Percentiles rank a stretch among this genome's conserved stretches.
phyloP scores from a whole-genome alignment of 2,888 invertebrate genomes.

The Caenorhabditis imperialis region DNA sequence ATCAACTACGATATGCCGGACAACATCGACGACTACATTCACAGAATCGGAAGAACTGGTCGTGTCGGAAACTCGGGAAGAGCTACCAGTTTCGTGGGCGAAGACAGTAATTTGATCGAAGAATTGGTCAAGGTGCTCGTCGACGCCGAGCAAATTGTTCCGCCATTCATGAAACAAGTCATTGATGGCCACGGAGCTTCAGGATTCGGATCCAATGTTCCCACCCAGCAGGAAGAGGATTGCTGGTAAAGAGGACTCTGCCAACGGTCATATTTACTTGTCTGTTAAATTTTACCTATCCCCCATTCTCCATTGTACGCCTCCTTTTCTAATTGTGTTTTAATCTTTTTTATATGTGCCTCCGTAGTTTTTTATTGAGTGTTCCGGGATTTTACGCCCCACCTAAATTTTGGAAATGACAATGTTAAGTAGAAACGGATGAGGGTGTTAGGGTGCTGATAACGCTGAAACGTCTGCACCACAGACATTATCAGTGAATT shows the following conservation, averaged over 20 bases:
- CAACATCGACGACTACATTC: constrained; percentile 80
- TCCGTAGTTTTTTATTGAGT: neutral
- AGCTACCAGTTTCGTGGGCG: constrained; percentile 82
- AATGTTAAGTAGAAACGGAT: constrained; percentile 14
- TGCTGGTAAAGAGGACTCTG: too few species aligned
- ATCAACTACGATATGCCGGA: constrained; percentile 80
- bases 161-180: constrained; percentile 33
- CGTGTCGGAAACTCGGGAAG: constrained; percentile 80
- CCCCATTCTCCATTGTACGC: neutral
- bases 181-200: constrained; percentile 7
- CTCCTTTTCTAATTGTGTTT: too few species aligned
- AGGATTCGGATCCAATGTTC: constrained; percentile 9
- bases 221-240: constrained; percentile 15
- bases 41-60: constrained; percentile 81
- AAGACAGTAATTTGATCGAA: constrained; percentile 82
- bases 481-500: constrained; percentile 23
- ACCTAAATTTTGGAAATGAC: constrained; percentile 3
- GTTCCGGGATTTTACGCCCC: neutral
- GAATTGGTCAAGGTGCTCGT: constrained; percentile 27
- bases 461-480: constrained; percentile 9
- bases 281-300: constrained; percentile 21
- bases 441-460: neutral
- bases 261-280: neutral
- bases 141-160: constrained; percentile 50
- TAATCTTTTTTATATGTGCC: neutral